These are phyloP conservation scores for Glossophaga mutica DNA, from an alignment of 2,797 vertebrate species.

Conservation along the genomic window DNA sequence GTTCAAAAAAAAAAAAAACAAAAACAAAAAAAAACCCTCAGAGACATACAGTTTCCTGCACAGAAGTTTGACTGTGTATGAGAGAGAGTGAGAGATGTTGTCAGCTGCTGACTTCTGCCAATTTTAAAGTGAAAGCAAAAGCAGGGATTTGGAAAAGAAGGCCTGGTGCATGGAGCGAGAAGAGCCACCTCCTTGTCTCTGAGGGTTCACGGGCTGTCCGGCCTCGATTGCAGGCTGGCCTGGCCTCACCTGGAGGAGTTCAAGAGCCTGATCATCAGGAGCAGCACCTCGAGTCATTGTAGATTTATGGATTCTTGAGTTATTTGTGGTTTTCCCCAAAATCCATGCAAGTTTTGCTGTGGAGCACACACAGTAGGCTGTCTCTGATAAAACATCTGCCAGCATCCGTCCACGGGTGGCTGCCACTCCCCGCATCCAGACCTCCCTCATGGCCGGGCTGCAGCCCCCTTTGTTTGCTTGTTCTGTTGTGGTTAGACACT, in stretches of 20 bases:
- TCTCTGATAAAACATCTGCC: neutral
- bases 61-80: neutral
- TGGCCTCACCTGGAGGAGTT: neutral
- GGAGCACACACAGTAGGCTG: neutral
- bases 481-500: neutral
- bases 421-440: neutral
- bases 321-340: neutral
- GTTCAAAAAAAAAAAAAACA: neutral
- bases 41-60: neutral
- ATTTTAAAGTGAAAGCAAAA: neutral
- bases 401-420: neutral
- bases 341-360: neutral
- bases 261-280: neutral
- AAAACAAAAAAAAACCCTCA: neutral
- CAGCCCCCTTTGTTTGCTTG: neutral
- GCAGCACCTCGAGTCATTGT: neutral
- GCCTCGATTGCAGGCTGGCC: too few species aligned
- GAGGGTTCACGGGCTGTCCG: fast-evolving
- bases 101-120: neutral
- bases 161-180: fast-evolving
- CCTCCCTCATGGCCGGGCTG: neutral
- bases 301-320: neutral
- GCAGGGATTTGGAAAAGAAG: neutral
- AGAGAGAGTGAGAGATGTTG: neutral
- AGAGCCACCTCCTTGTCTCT: neutral